Conservation (phyloP, 2,113 vertebrate species). For the Tyrannus savana region DNA sequence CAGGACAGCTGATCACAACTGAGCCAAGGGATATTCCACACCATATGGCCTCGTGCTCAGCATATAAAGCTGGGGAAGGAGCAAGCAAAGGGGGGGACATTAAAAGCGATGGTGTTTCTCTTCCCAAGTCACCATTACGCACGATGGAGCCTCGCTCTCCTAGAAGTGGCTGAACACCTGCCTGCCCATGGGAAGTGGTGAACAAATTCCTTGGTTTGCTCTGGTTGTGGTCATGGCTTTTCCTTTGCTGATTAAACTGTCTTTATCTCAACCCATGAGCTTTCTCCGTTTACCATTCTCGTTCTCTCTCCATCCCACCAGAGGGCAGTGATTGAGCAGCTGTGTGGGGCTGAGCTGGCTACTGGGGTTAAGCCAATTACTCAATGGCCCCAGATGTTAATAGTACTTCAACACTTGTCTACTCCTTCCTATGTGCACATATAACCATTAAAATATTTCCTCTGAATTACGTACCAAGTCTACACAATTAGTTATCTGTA, state of each 20-base stretch:
- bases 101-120: background rate
- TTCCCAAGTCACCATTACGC: fast-evolving
- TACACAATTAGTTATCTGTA: background rate
- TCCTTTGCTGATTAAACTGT: background rate
- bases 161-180: background rate
- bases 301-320: background rate
- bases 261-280: fast-evolving
- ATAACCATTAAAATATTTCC: background rate
- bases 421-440: background rate
- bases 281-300: background rate
- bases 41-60: fast-evolving
- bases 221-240: fast-evolving
- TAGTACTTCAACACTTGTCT: background rate
- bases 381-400: background rate
- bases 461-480: background rate
- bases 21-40: background rate
- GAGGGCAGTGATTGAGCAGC: background rate
- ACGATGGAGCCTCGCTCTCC: background rate
- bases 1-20: background rate
- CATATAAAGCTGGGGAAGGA: background rate
- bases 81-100: fast-evolving
- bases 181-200: background rate
- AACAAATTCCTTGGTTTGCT: background rate
- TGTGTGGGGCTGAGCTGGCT: background rate
- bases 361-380: background rate